phyloP scores from a whole-genome alignment of 2,888 invertebrate species.

The Ormyrus thymus region DNA sequence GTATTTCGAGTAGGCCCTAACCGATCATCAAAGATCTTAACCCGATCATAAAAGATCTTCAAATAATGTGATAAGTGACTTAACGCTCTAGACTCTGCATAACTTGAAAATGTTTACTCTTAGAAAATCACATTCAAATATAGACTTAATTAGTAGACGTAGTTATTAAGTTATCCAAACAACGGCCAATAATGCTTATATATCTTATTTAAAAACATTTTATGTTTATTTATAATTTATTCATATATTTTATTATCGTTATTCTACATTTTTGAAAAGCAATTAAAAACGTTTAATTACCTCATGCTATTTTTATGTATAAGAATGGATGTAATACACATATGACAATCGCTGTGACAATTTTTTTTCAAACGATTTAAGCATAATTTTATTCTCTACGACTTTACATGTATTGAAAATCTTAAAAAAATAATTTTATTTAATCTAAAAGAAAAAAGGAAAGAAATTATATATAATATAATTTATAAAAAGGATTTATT shows the following conservation, averaged over 20 bases:
- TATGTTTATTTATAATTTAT: constrained; percentile 53
- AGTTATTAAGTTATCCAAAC: constrained; percentile 44
- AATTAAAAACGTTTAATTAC: constrained; percentile 45
- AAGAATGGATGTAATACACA: constrained; percentile 28
- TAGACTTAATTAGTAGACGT: constrained; percentile 43
- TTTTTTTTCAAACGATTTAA: constrained; percentile 46
- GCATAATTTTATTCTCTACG: constrained; percentile 24
- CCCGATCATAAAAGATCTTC: constrained; percentile 43
- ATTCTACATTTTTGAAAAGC: constrained; percentile 30
- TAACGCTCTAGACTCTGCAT: constrained; percentile 30
- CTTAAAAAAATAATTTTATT: constrained; percentile 17
- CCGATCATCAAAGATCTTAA: constrained; percentile 46
- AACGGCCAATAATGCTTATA: constrained; percentile 54
- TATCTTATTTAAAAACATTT: constrained; percentile 48
- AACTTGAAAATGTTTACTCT: constrained; percentile 18
- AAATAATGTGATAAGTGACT: constrained; percentile 53
- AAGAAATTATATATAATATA: constrained; percentile 13
- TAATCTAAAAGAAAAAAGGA: constrained; percentile 21
- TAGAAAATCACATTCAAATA: constrained; percentile 31
- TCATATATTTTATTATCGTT: constrained; percentile 51
- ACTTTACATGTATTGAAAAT: constrained; percentile 17
- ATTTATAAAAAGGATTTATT: constrained; percentile 37
- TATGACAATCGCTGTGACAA: constrained; percentile 51
- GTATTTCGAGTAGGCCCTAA: constrained; percentile 44
- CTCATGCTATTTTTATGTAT: constrained; percentile 36